Percentiles rank a stretch among this genome's conserved stretches.
Evolutionary conservation across 2,888 invertebrate species (phyloP).

Genomic region (Ephialtes manifestator): DNA sequence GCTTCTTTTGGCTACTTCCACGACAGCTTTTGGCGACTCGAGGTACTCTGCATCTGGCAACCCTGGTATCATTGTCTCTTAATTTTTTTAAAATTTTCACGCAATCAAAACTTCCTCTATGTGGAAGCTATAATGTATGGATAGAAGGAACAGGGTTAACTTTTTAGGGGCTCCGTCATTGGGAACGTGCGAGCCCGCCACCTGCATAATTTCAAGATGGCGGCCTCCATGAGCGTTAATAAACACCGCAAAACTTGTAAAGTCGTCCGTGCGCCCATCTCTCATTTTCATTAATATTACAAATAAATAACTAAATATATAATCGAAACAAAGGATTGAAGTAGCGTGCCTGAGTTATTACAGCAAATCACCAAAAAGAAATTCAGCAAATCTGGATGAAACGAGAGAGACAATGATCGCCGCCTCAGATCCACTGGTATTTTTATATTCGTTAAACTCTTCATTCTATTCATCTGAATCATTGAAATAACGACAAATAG

Average conservation of each 20-base stretch:
- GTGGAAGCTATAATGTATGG: too few relatives aligned
- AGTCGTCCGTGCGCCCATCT: neutral
- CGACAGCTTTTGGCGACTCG: too few relatives aligned
- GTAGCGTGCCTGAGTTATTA: neutral
- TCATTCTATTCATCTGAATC: neutral
- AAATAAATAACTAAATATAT: neutral
- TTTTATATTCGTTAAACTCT: neutral
- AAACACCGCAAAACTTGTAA: neutral
- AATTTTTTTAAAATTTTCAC: too few relatives aligned
- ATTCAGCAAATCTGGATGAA: conserved; percentile 95
- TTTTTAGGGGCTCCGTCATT: too few relatives aligned
- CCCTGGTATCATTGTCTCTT: too few relatives aligned
- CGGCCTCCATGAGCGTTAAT: conserved; percentile 15
- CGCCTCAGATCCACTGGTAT: conserved; percentile 95
- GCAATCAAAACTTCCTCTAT: too few relatives aligned
- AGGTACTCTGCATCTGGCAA: too few relatives aligned
- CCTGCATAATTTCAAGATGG: conserved; percentile 13
- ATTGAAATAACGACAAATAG: neutral
- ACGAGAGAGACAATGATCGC: conserved; percentile 94
- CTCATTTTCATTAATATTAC: neutral
- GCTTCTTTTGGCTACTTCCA: too few relatives aligned
- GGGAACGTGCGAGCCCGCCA: too few relatives aligned
- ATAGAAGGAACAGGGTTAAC: too few relatives aligned
- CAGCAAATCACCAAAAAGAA: conserved; percentile 54
- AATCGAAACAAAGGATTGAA: neutral